A percentile compares a stretch with the other conserved stretches of the same genome.
Conservation (phyloP, 30 jellyfish, hydroid and myxozoan genomes). For the Catostylus mosaicus region DNA sequence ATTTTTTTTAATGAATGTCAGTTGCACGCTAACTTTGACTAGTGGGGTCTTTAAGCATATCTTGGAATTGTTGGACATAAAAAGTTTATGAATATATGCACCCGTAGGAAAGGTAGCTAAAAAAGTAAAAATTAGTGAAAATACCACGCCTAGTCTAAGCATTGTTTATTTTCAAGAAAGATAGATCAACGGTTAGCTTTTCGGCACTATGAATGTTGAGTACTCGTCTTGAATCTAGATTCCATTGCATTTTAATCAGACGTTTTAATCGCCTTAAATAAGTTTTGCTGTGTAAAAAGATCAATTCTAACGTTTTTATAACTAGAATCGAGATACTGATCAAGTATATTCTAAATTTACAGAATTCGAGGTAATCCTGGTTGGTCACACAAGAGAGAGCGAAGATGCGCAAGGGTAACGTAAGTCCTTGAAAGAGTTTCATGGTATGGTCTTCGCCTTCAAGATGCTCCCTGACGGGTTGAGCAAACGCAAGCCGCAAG, state of each 20-base stretch:
- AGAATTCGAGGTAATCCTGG: constrained; percentile 56
- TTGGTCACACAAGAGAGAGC: constrained; percentile 46
- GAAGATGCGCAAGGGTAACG: constrained; percentile 42
- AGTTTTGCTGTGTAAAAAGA: not conserved
- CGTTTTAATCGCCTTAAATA: too few relatives aligned
- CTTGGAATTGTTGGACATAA: too few relatives aligned
- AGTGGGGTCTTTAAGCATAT: too few relatives aligned
- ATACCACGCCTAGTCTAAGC: too few relatives aligned
- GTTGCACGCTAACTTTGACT: too few relatives aligned
- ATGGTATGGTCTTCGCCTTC: not conserved
- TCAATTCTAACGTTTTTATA: not conserved
- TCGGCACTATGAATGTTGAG: not conserved
- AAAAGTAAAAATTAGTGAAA: too few relatives aligned
- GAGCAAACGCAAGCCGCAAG: constrained; percentile 8
- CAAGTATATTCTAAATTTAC: not conserved
- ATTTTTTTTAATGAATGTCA: too few relatives aligned
- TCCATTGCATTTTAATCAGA: not conserved
- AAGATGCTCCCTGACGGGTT: constrained; percentile 8
- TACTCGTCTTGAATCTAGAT: not conserved
- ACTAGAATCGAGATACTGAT: too few relatives aligned
- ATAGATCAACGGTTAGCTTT: too few relatives aligned
- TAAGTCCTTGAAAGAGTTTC: not conserved
- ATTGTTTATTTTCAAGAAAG: not conserved
- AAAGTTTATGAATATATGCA: too few relatives aligned
- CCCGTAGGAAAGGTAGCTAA: too few relatives aligned